Conservation (phyloP, 1,140 invertebrate genomes). For the Drosophila insularis region DNA sequence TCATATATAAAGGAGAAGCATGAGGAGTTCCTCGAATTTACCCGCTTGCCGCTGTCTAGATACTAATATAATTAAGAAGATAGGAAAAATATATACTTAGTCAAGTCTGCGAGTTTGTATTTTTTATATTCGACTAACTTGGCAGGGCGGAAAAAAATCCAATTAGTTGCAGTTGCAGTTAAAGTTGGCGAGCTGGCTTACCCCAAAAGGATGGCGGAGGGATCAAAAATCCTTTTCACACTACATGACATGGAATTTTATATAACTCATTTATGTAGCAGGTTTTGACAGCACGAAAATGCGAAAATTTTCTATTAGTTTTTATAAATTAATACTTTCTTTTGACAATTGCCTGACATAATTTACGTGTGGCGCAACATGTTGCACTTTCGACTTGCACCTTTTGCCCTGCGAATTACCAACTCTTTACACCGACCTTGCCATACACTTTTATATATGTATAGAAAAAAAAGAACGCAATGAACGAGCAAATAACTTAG, state of each 20-base stretch:
- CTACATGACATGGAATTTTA: background rate
- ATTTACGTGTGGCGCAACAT: conserved; percentile 56
- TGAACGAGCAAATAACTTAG: conserved; percentile 20
- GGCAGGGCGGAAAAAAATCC: background rate
- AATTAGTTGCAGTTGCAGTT: conserved; percentile 4
- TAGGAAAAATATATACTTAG: background rate
- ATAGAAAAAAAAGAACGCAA: conserved; percentile 6
- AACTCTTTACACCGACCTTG: conserved; percentile 40
- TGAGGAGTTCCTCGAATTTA: background rate
- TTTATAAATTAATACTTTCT: conserved; percentile 43
- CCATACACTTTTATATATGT: conserved; percentile 26
- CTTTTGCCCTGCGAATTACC: conserved; percentile 33
- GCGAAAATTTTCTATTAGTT: conserved; percentile 30
- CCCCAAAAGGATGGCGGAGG: too few relatives aligned
- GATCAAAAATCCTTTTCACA: background rate
- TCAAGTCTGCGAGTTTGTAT: background rate
- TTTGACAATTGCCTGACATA: conserved; percentile 41
- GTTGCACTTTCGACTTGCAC: conserved; percentile 53
- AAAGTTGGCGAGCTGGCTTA: too few relatives aligned
- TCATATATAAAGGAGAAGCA: background rate
- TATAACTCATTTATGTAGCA: background rate
- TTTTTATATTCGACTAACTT: background rate
- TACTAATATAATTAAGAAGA: background rate
- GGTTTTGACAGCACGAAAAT: background rate
- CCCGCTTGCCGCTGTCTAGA: background rate